These are phyloP conservation scores for Corythaeola cristata DNA, from an alignment of 2,113 vertebrate species.

Conservation along the genomic window DNA sequence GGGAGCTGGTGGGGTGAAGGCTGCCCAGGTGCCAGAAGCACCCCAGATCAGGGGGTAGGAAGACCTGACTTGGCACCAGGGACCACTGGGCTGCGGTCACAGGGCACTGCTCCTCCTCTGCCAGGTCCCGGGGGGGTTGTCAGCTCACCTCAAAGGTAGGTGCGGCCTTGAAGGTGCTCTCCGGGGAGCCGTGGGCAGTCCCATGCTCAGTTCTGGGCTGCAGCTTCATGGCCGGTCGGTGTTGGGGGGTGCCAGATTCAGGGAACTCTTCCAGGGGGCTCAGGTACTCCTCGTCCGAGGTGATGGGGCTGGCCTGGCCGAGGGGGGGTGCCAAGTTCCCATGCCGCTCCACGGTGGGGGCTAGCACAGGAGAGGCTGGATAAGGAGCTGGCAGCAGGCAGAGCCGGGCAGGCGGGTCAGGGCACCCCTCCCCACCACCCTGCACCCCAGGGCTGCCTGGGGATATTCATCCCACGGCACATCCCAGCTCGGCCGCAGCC, in stretches of 20 bases:
- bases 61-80: not conserved
- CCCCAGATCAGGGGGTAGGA: not conserved
- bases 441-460: not conserved
- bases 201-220: constrained; percentile 66
- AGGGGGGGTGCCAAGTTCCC: constrained; percentile 71
- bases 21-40: not conserved
- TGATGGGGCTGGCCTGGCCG: constrained; percentile 92
- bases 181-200: constrained; percentile 58
- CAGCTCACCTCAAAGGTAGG: constrained; percentile 89
- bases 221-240: constrained; percentile 70
- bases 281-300: constrained; percentile 97
- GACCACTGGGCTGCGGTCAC: not conserved
- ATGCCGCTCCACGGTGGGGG: constrained; percentile 59
- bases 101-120: not conserved
- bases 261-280: constrained; percentile 93
- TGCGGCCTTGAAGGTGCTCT: constrained; percentile 85
- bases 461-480: not conserved
- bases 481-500: not conserved
- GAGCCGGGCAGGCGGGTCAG: not conserved
- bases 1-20: not conserved
- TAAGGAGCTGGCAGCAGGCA: not conserved
- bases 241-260: constrained; percentile 78
- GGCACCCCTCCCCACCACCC: not conserved
- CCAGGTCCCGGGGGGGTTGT: not conserved
- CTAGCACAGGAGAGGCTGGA: constrained; percentile 4